These are phyloP conservation scores for Oncorhynchus keta DNA, from an alignment of 2,113 vertebrate genomes.

Conservation along the genomic window DNA sequence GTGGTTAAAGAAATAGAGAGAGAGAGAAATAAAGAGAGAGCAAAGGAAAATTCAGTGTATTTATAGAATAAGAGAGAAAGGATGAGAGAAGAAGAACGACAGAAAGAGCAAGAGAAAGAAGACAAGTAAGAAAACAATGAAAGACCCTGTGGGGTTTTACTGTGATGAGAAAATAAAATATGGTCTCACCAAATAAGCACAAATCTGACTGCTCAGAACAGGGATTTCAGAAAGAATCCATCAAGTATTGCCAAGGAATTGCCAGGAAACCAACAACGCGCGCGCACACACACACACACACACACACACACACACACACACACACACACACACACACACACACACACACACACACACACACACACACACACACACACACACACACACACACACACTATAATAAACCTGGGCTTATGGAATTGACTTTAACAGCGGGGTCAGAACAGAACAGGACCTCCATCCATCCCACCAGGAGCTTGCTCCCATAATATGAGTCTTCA, in stretches of 20 bases:
- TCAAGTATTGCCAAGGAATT: too few species aligned
- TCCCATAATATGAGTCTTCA: too few species aligned
- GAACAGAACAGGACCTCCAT: neutral
- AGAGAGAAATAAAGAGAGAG: neutral
- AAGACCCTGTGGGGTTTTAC: neutral
- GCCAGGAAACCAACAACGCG: too few species aligned
- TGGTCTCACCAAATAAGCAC: slow-evolving; percentile 34
- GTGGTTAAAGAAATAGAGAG: too few species aligned
- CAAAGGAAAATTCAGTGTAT: too few species aligned
- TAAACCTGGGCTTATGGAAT: neutral
- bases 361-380: neutral
- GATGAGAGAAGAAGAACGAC: neutral
- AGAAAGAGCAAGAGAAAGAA: slow-evolving; percentile 5
- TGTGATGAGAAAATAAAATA: too few species aligned
- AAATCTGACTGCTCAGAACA: slow-evolving; percentile 7
- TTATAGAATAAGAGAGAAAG: neutral
- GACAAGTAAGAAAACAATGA: neutral
- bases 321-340: too few species aligned
- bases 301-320: too few species aligned
- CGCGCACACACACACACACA: too few species aligned
- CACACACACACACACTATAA: neutral
- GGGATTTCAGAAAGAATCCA: neutral
- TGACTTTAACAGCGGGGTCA: neutral
- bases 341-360: too few species aligned
- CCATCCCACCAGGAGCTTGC: too few species aligned